These are phyloP conservation scores for Boleophthalmus pectinirostris DNA, from an alignment of 2,113 vertebrate genomes.

Conservation along the genomic window DNA sequence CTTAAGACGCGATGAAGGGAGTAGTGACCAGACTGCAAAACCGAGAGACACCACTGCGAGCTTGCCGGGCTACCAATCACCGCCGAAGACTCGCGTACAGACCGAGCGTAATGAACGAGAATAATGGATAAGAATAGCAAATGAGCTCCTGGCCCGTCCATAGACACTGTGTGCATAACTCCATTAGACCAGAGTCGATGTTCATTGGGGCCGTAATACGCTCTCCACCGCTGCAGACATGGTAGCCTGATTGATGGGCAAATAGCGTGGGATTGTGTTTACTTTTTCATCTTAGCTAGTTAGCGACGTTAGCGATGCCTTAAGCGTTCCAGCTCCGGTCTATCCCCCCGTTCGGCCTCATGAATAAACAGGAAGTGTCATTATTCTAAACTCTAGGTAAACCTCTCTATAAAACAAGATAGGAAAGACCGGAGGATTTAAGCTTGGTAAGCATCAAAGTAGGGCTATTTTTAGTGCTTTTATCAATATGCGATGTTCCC, in stretches of 20 bases:
- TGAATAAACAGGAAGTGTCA: conserved; percentile 69
- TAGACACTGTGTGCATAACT: conserved; percentile 68
- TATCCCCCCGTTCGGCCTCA: conserved; percentile 31
- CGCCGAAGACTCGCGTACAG: conserved; percentile 51
- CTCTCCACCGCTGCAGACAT: conserved; percentile 56
- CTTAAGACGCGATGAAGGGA: too few species aligned
- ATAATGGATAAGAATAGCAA: conserved; percentile 66
- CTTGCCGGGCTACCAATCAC: too few species aligned
- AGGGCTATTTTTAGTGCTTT: not conserved
- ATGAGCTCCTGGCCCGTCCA: conserved; percentile 55
- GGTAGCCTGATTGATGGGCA: conserved; percentile 65
- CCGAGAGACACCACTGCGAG: too few species aligned
- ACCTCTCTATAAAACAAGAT: conserved; percentile 24
- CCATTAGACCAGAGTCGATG: conserved; percentile 74
- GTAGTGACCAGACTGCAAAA: too few species aligned
- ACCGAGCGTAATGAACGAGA: conserved; percentile 60
- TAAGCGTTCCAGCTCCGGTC: conserved; percentile 27
- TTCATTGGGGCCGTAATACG: conserved; percentile 72
- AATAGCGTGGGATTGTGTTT: conserved; percentile 70
- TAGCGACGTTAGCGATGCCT: conserved; percentile 63
- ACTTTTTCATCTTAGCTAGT: conserved; percentile 55
- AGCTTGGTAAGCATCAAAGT: not conserved
- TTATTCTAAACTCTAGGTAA: conserved; percentile 55
- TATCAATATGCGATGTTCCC: not conserved
- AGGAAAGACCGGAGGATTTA: conserved; percentile 10